Conservation (phyloP, 2,797 vertebrate species). For the Falco peregrinus region DNA sequence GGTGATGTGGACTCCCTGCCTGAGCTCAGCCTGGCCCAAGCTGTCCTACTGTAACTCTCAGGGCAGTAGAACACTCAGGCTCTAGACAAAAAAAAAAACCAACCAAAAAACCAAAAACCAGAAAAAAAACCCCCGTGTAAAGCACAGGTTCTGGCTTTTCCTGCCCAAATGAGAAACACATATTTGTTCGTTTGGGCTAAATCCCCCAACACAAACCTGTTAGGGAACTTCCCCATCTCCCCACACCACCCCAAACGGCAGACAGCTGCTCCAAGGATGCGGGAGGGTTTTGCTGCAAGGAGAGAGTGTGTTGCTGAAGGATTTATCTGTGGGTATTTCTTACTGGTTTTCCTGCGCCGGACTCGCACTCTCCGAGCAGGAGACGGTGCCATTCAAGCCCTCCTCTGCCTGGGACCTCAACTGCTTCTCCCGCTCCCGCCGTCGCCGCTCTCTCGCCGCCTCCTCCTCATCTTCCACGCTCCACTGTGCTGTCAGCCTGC, state of each 20-base stretch:
- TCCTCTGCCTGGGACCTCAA: slow-evolving; percentile 63
- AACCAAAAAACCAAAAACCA: background rate
- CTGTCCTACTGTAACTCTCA: background rate
- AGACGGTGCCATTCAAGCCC: background rate
- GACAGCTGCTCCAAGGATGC: rapidly evolving
- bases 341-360: slow-evolving; percentile 78
- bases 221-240: background rate
- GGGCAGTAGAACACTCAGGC: background rate
- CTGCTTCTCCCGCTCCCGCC: slow-evolving; percentile 76
- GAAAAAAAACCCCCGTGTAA: background rate
- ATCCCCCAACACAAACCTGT: background rate
- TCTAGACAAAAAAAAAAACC: background rate
- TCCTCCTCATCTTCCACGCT: slow-evolving; percentile 89
- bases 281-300: background rate
- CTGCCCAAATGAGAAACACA: background rate
- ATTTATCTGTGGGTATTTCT: slow-evolving; percentile 18
- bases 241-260: background rate
- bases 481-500: slow-evolving; percentile 86
- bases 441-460: slow-evolving; percentile 78
- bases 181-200: background rate
- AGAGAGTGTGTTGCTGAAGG: background rate
- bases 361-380: slow-evolving; percentile 12
- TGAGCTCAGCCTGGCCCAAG: background rate
- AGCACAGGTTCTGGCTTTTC: background rate
- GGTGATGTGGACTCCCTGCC: background rate